These are phyloP conservation scores for Caenorhabditis parvicauda DNA, from an alignment of 2,888 invertebrate species.

Conservation along the genomic window DNA sequence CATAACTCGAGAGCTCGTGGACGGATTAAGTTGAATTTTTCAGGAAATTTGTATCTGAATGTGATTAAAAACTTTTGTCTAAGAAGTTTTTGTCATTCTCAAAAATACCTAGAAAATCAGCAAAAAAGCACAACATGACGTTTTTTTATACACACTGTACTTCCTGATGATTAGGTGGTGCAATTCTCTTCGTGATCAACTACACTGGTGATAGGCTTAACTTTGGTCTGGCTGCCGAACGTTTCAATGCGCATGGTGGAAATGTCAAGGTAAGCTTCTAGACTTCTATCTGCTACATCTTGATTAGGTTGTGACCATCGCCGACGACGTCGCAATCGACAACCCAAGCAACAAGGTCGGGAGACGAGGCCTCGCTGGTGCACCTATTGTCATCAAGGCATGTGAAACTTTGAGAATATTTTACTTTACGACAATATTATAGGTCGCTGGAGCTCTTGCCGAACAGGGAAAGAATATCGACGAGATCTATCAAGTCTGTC, in stretches of 20 bases:
- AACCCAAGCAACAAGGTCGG: constrained; percentile 68
- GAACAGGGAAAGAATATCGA: constrained; percentile 69
- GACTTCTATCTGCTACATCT: too few relatives aligned
- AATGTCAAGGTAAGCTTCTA: constrained; percentile 8
- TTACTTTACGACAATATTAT: too few relatives aligned
- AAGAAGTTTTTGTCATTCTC: background rate
- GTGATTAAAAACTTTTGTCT: background rate
- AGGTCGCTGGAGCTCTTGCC: constrained; percentile 78
- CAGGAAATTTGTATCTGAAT: too few relatives aligned
- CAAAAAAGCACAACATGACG: too few relatives aligned
- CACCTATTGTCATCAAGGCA: constrained; percentile 67
- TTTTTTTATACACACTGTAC: too few relatives aligned
- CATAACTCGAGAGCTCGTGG: too few relatives aligned
- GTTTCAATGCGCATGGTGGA: constrained; percentile 68
- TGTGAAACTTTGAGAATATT: background rate
- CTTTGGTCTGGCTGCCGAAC: constrained; percentile 79
- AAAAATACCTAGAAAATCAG: too few relatives aligned
- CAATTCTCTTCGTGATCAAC: constrained; percentile 76
- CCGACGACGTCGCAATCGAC: constrained; percentile 73
- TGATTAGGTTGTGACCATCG: constrained; percentile 70
- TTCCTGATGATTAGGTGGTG: constrained; percentile 65
- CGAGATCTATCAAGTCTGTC: constrained; percentile 66
- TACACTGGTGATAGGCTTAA: constrained; percentile 79
- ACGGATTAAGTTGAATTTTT: too few relatives aligned
- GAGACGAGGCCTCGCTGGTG: constrained; percentile 71